Percentiles rank a stretch among this genome's conserved stretches.
Evolutionary conservation across 2,113 vertebrate species (phyloP).

Genomic region (Caretta caretta): DNA sequence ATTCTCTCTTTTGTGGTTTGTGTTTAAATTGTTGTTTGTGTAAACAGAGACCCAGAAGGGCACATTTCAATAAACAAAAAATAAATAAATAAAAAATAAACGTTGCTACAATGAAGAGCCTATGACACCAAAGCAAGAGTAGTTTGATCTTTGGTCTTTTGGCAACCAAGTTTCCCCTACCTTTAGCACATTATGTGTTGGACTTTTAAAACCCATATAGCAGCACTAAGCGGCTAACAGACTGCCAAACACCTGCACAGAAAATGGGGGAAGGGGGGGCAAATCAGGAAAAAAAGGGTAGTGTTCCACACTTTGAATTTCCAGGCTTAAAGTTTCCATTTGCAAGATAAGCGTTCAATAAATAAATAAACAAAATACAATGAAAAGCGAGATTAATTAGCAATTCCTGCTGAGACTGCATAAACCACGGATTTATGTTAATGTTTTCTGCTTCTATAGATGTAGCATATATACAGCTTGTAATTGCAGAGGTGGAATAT

Average conservation of each 20-base stretch:
- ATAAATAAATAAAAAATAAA: background rate
- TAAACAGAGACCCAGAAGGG: background rate
- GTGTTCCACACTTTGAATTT: background rate
- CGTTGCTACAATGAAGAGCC: background rate
- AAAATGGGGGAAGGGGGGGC: background rate
- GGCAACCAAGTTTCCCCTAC: background rate
- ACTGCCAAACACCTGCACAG: background rate
- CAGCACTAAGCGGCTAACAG: background rate
- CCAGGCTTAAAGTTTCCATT: background rate
- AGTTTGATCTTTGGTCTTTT: background rate
- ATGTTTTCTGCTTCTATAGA: conserved; percentile 49
- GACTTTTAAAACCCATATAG: background rate
- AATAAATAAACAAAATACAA: background rate
- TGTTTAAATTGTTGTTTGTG: conserved; percentile 31
- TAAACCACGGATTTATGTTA: conserved; percentile 23
- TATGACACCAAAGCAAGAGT: background rate
- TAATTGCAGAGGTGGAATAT: conserved; percentile 54
- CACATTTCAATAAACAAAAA: background rate
- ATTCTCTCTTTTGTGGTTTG: background rate
- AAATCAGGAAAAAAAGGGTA: background rate
- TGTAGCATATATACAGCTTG: conserved; percentile 38
- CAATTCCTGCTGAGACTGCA: conserved; percentile 57
- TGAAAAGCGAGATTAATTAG: conserved; percentile 20
- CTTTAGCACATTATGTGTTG: background rate
- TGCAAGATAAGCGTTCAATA: background rate